These are phyloP conservation scores for Drosophila simulans DNA, from an alignment of 1,140 invertebrate genomes.

Conservation along the genomic window DNA sequence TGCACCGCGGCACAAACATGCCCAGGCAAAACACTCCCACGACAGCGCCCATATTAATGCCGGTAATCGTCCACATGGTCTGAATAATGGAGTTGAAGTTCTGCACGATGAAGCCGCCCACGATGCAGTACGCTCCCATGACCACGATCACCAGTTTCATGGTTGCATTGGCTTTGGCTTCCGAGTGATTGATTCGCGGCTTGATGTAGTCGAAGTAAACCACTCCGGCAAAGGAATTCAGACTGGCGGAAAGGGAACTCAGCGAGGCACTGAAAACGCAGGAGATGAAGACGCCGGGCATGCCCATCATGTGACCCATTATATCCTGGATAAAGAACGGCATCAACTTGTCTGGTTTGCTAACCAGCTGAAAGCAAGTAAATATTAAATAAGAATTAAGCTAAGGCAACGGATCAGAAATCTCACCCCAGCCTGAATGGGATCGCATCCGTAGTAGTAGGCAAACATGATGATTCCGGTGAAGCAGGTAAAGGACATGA, in stretches of 20 bases:
- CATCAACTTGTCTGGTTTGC: slow-evolving; percentile 86
- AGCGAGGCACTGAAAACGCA: slow-evolving; percentile 89
- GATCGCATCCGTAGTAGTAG: slow-evolving; percentile 90
- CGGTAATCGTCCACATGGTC: slow-evolving; percentile 87
- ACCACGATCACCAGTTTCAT: slow-evolving; percentile 88
- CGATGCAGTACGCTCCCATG: slow-evolving; percentile 86
- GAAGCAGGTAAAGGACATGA: slow-evolving; percentile 86
- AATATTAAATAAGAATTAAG: neutral
- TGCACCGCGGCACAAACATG: slow-evolving; percentile 89
- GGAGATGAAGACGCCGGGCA: slow-evolving; percentile 89
- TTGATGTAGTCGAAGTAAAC: slow-evolving; percentile 91
- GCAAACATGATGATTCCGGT: slow-evolving; percentile 91
- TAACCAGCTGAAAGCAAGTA: slow-evolving; percentile 59
- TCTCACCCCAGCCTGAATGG: slow-evolving; percentile 87
- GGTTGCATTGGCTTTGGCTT: slow-evolving; percentile 86
- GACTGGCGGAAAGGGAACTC: slow-evolving; percentile 89
- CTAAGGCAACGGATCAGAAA: neutral
- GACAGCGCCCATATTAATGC: slow-evolving; percentile 89
- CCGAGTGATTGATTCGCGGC: slow-evolving; percentile 85
- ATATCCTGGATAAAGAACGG: slow-evolving; percentile 89
- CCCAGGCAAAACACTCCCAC: slow-evolving; percentile 90
- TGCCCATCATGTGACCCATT: slow-evolving; percentile 86
- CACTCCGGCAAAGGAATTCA: slow-evolving; percentile 91
- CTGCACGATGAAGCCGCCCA: slow-evolving; percentile 88
- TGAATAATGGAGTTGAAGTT: slow-evolving; percentile 87